These are phyloP conservation scores for Bubo bubo DNA, from an alignment of 2,113 vertebrate genomes.

Conservation along the genomic window DNA sequence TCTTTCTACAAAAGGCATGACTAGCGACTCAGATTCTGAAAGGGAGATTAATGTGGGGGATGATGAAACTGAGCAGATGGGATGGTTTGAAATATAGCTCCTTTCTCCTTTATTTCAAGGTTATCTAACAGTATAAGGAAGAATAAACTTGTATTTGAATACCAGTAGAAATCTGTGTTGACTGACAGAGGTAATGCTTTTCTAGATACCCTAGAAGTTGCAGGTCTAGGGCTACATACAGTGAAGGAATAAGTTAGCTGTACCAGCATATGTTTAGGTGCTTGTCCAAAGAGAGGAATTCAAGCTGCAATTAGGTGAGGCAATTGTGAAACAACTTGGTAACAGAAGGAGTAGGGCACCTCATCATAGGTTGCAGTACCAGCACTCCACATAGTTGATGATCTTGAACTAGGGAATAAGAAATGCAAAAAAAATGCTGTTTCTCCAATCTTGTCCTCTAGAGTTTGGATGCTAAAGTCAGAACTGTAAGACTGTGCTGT, in stretches of 20 bases:
- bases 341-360: background rate
- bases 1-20: background rate
- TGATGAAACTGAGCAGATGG: background rate
- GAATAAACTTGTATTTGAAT: background rate
- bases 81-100: background rate
- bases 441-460: background rate
- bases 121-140: background rate
- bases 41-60: background rate
- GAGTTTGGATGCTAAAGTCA: background rate
- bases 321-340: background rate
- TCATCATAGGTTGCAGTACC: background rate
- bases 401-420: background rate
- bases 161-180: background rate
- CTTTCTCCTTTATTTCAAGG: background rate
- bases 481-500: background rate
- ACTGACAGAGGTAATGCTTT: background rate
- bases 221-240: background rate
- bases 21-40: background rate
- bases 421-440: background rate
- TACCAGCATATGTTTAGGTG: background rate
- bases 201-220: background rate
- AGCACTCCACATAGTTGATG: accelerated
- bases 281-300: background rate
- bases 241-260: background rate
- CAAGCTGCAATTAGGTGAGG: background rate